Evolutionary conservation across 1,140 invertebrate species (phyloP), one percentile per base, ranked within the genome.

Genomic region (Caenorhabditis briggsae): DNA sequence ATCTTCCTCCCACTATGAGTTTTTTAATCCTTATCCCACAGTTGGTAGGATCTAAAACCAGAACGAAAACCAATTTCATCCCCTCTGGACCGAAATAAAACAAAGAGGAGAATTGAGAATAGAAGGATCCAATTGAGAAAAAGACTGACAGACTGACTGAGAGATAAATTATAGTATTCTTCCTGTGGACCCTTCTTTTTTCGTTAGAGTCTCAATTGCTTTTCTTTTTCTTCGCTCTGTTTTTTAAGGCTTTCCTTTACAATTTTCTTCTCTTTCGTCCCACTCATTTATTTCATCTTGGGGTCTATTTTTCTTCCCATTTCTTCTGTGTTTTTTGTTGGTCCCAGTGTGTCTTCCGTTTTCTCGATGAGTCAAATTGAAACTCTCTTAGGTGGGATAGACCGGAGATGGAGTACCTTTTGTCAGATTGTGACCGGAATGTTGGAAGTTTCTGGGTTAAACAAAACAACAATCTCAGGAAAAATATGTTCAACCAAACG

Each of bases 141-240:
- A 33, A 33, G 33, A 33, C 33, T 33, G 33, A 33, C 33, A 70
- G 33, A 46, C 64, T 70, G 64, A 70, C 64, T 70, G 64, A 70
- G 16, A 70, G 64, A 70, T 70, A 70, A 70, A 70, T 70, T 70
- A 70, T 70, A 70, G 64, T 70, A 70, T 70, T 70, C 33, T 33
- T 33, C 64, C 64, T 70, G 64, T 16, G 64, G 11, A 18, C 41
- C 41, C 23, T 70, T 70, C 43, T 70, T 11, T 70, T 33, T 70
- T 25, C 7, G 56, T 59, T 12, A n/a, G 25, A 33, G 64, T 70
- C 64, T 70, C 33, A 70, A 46, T 70, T 70, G 64, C 41, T 70
- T 70, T 70, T 70, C 59, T 64, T 61, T 23, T 65, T 65, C 18
- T 70, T 70, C 20, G 5, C 18, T n/a, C 43, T 46, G 16, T 43